phyloP scores from a whole-genome alignment of 1,140 invertebrate species.

The Pollicipes pollicipes region DNA sequence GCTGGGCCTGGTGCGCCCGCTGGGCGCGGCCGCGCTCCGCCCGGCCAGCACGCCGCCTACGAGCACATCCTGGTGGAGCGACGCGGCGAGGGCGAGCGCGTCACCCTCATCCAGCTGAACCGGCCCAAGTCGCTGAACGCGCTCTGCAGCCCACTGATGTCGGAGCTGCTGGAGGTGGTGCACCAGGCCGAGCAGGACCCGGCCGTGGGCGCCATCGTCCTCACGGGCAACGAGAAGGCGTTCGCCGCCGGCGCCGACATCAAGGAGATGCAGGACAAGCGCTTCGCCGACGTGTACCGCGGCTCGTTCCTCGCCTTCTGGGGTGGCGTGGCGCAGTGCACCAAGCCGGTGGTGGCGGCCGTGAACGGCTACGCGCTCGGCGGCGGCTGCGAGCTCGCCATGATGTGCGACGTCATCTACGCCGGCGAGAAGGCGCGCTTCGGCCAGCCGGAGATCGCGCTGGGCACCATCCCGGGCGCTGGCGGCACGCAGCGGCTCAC shows the following conservation, averaged over 20 bases:
- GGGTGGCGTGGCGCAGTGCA: conserved; percentile 50
- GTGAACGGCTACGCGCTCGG: conserved; percentile 96
- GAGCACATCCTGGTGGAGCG: conserved; percentile 69
- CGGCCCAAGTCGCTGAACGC: conserved; percentile 87
- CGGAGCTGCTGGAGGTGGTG: conserved; percentile 58
- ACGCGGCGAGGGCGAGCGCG: conserved; percentile 66
- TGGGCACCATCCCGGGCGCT: conserved; percentile 94
- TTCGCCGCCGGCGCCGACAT: conserved; percentile 96
- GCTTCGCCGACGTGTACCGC: conserved; percentile 49
- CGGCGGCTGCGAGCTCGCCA: conserved; percentile 92
- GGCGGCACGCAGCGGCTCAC: conserved; percentile 91
- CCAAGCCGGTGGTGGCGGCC: conserved; percentile 92
- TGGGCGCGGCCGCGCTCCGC: too few relatives aligned
- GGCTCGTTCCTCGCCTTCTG: conserved; percentile 61
- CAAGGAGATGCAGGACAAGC: conserved; percentile 80
- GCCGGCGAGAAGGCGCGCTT: conserved; percentile 93
- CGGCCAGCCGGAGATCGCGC: conserved; percentile 89
- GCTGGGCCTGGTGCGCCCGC: neutral
- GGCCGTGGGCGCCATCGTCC: conserved; percentile 63
- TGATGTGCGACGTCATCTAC: conserved; percentile 99
- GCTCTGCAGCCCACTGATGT: conserved; percentile 73
- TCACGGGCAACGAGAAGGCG: conserved; percentile 89
- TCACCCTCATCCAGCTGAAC: conserved; percentile 77
- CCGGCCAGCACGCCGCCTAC: conserved; percentile 9
- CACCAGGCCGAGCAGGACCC: conserved; percentile 54